A percentile compares a stretch with the other conserved stretches of the same genome.
Evolutionary conservation across 2,113 vertebrate genomes (phyloP).

Genomic region (Xenopus laevis): DNA sequence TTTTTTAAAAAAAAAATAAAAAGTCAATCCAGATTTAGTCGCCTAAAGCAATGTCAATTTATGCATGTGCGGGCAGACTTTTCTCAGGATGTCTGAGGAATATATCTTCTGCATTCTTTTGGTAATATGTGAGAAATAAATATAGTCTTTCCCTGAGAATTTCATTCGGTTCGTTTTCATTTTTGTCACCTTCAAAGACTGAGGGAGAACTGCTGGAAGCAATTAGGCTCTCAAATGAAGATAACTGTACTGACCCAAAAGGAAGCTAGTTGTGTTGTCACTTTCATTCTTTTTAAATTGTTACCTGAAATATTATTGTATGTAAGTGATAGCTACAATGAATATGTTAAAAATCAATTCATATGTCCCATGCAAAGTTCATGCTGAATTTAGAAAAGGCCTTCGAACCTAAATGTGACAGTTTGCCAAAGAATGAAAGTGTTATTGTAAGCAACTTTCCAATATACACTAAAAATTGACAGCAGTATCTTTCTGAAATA

Average conservation of each 20-base stretch:
- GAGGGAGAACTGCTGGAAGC: conserved; percentile 67
- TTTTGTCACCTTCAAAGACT: conserved; percentile 65
- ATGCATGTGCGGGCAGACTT: conserved; percentile 61
- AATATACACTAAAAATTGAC: no score
- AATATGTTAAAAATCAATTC: no score
- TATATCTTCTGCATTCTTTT: conserved; percentile 64
- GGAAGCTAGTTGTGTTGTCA: conserved; percentile 34
- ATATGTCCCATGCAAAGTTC: no score
- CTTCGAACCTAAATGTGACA: no score
- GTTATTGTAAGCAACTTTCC: no score
- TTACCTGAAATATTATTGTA: not conserved
- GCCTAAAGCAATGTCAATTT: conserved; percentile 57
- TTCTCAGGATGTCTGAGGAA: conserved; percentile 64
- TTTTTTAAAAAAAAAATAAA: conserved; percentile 28
- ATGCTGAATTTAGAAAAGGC: no score
- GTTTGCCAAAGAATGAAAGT: no score
- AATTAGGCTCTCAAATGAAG: conserved; percentile 66
- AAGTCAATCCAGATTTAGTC: conserved; percentile 66
- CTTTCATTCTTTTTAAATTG: conserved; percentile 7
- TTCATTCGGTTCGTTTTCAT: conserved; percentile 69
- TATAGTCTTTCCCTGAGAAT: conserved; percentile 65
- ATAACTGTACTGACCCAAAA: conserved; percentile 61
- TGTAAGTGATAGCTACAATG: no score
- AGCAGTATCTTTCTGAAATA: no score
- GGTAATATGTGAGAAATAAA: conserved; percentile 66